Evolutionary conservation across 2,888 invertebrate genomes (phyloP).

Genomic region (Plusia festucae): DNA sequence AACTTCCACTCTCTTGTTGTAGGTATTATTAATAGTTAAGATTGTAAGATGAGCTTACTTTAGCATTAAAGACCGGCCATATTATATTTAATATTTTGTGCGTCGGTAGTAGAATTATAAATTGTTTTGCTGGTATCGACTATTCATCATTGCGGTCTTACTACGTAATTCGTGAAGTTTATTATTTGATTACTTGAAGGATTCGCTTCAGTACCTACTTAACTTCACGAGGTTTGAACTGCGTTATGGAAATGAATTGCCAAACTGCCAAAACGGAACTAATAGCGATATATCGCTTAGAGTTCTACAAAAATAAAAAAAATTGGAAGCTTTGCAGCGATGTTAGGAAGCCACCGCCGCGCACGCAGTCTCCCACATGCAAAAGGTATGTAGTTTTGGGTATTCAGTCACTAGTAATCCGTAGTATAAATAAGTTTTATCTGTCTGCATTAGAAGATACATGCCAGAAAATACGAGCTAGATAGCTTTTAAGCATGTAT

Average conservation of each 20-base stretch:
- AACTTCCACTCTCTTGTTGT: slow-evolving; percentile 28
- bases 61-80: neutral
- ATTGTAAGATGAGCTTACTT: slow-evolving; percentile 8
- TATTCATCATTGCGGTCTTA: too few relatives aligned
- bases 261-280: slow-evolving; percentile 56
- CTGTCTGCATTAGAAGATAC: too few relatives aligned
- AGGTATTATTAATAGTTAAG: neutral
- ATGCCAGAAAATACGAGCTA: too few relatives aligned
- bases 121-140: neutral
- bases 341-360: neutral
- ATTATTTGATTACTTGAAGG: neutral
- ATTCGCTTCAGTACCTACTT: too few relatives aligned
- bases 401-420: neutral
- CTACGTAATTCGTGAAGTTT: neutral
- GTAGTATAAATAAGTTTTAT: too few relatives aligned
- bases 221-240: neutral
- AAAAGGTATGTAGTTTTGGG: slow-evolving; percentile 9
- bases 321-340: slow-evolving; percentile 68
- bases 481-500: too few relatives aligned
- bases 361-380: neutral
- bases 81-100: neutral
- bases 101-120: neutral
- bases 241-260: slow-evolving; percentile 26
- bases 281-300: slow-evolving; percentile 70
- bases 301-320: slow-evolving; percentile 76